phyloP scores from a whole-genome alignment of 2,888 invertebrate species.

The Eupithecia insigniata region DNA sequence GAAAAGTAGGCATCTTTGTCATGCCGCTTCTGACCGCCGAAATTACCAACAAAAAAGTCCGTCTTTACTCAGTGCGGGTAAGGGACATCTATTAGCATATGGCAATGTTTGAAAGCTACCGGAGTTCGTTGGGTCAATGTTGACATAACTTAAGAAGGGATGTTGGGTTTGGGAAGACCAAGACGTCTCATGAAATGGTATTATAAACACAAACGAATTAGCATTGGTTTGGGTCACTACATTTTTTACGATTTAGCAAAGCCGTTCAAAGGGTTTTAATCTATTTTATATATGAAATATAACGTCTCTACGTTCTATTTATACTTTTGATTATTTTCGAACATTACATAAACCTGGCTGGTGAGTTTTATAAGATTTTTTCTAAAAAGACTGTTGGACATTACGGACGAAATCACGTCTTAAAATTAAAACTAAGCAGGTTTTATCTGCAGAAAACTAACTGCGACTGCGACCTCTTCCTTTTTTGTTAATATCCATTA shows the following conservation, averaged over 20 bases:
- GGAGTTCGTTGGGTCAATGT: conserved; percentile 78
- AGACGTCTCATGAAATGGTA: neutral
- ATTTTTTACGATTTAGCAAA: neutral
- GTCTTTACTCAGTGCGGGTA: conserved; percentile 46
- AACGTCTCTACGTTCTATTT: neutral
- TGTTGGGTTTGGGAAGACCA: conserved; percentile 34
- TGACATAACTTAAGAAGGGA: conserved; percentile 55
- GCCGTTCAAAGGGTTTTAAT: neutral
- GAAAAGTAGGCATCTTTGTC: conserved; percentile 20
- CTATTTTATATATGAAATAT: neutral
- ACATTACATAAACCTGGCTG: neutral
- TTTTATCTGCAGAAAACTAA: conserved; percentile 9
- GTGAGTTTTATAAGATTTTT: neutral
- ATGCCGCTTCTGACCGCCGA: neutral
- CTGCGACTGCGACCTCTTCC: conserved; percentile 6
- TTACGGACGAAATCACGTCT: neutral
- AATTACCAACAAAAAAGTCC: conserved; percentile 44
- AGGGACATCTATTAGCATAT: conserved; percentile 79
- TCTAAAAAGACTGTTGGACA: neutral
- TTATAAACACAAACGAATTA: neutral
- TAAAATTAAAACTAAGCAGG: neutral
- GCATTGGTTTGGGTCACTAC: neutral
- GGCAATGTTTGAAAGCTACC: conserved; percentile 80
- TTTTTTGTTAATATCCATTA: conserved; percentile 28
- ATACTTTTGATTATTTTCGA: neutral